Base-by-base conservation (phyloP, 2,888 invertebrate species). In the Volucella inanis region DNA sequence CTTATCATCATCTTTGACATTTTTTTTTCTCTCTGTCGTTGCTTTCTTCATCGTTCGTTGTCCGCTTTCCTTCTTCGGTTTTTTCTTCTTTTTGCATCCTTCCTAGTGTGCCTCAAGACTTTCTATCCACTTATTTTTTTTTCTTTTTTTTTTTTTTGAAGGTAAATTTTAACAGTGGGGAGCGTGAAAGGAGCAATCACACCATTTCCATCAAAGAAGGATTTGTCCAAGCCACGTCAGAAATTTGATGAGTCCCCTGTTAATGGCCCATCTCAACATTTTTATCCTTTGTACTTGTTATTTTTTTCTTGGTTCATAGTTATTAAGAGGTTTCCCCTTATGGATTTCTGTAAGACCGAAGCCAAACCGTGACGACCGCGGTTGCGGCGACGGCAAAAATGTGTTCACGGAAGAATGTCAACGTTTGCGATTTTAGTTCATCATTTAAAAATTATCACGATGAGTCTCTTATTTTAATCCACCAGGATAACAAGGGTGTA, bases 401-500 rank as follows among this genome's bases (percentile, higher is more conserved):
- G 31, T 65, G 74, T 59, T 4, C 31, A 31, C 6, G 31, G 31
- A 76, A 68, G 84, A 67, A 76, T 76, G 75, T 80, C 84, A 76
- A 75, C 70, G 75, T 80, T 76, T 67, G 80, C 65, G 84, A 64
- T 85, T 84, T 70, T 15, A 61, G 54, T 61, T 70, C 71, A 71
- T 70, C 70, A 71, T 68, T 76, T 39, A 77, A 76, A 72, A 71
- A 81, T 85, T 81, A 64, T 75, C 80, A 77, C 71, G 68, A 76
- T 85, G 76, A 81, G 80, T 80, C 72, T 72, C 76, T 77, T 76
- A 57, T 81, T 81, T 77, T 81, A 85, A 81, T 85, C 76, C 85
- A 49, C 54, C 67, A 67, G 71, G 76, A 88, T 87, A 88, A 88
- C 87, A 87, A 87, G 88, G 87, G 87, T 82, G 88, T 88, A 89